phyloP scores from a whole-genome alignment of 2,113 vertebrate genomes.

The Zootoca vivipara region DNA sequence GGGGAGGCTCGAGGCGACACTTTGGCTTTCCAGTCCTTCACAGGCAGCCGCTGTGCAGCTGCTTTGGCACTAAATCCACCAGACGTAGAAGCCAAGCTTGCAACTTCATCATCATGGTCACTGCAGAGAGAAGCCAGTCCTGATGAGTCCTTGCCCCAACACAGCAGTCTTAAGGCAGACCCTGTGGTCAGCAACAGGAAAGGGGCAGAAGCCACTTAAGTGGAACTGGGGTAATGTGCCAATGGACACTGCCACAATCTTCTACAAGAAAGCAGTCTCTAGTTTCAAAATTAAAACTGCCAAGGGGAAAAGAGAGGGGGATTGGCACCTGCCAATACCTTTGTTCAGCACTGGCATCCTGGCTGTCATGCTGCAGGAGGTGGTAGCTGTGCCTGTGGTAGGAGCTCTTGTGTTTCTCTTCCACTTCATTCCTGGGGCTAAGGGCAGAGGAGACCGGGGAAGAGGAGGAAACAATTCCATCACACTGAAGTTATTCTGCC shows the following conservation, averaged over 20 bases:
- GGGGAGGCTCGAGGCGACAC: conserved; percentile 90
- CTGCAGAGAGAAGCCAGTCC: conserved; percentile 67
- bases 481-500: background rate
- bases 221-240: background rate
- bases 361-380: conserved; percentile 89
- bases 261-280: background rate
- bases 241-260: background rate
- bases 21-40: conserved; percentile 94
- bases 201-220: no score
- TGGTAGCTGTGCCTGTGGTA: conserved; percentile 91
- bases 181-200: background rate
- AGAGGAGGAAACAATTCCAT: background rate
- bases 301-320: background rate
- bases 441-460: background rate
- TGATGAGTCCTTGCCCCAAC: fast-evolving
- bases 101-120: conserved; percentile 95
- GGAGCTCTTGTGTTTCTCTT: conserved; percentile 89
- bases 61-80: conserved; percentile 86
- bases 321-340: conserved; percentile 76
- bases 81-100: conserved; percentile 86
- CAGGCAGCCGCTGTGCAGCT: conserved; percentile 84
- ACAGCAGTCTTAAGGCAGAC: background rate
- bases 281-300: background rate
- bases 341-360: conserved; percentile 90
- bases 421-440: conserved; percentile 90